Base-by-base conservation (phyloP, 2,113 vertebrate genomes). In the Prionailurus bengalensis region DNA sequence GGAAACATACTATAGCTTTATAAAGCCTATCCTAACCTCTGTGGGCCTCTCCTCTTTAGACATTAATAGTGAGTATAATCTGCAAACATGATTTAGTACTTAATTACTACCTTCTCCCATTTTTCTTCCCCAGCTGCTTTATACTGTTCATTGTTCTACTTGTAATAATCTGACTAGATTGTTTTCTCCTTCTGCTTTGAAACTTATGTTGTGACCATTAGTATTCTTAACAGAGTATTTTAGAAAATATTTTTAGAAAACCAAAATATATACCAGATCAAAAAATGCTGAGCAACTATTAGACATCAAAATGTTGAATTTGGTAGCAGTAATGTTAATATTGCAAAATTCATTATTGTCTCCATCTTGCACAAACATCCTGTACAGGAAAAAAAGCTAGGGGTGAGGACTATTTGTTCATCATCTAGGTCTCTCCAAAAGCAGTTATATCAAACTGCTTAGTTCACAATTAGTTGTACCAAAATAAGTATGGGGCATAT, bases 231-330 rank as follows among this genome's bases (percentile, higher is more conserved):
- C 36, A 45, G 1, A 51, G 31, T n/a, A 70, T 63, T 89, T 83
- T 55, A 68, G 63, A 92, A 93, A 89, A 80, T 61, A 61, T 61
- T 55, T 89, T 83, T 66, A 68, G 63, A 94, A 91, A 89, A 80
- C 5, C 11, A 55, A 93, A 96, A 83, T 73, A 63, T 78, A 31
- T 21, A 29, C 13, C 36, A 7, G 31, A 51, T 14, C 0, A 9
- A 65, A 76, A 79, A 51, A 33, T 89, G n/a, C n/a, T 88, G 27
- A 86, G 10, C 25, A 61, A 73, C 7, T 66, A 11, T 19, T 79
- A 29, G 78, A 68, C 14, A 76, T 29, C 73, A 76, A 48, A 76
- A 48, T 78, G 17, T 65, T 81, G 42, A 6, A 73, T 4, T 19
- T 39, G 9, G 17, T 79, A 82, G 79, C 1, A 4, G 58, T 86